These are phyloP conservation scores for Eucidaris tribuloides DNA, from an alignment of 35 echinoderm and acorn worm genomes.

Conservation along the genomic window DNA sequence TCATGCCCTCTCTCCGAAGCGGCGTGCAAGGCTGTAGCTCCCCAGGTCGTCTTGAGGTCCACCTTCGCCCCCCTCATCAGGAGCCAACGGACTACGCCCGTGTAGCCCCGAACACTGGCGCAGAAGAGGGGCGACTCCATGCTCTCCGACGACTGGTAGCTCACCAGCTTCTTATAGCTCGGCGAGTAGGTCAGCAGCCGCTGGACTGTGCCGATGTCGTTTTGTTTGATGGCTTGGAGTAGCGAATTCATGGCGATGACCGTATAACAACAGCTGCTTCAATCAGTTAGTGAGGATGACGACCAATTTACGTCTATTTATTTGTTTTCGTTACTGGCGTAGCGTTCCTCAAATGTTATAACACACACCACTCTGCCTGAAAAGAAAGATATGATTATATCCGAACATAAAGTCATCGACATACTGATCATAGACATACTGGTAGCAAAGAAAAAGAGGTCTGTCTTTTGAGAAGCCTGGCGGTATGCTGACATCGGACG, in stretches of 20 bases:
- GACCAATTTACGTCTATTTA: too few species aligned
- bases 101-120: conserved; percentile 38
- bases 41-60: conserved; percentile 39
- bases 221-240: background rate
- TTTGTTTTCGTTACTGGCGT: too few species aligned
- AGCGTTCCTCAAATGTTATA: too few species aligned
- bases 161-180: conserved; percentile 7
- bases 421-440: too few species aligned
- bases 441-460: too few species aligned
- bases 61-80: conserved; percentile 33
- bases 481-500: too few species aligned
- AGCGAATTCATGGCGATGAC: conserved; percentile 34
- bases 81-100: conserved; percentile 24
- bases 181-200: conserved; percentile 9
- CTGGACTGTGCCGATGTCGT: background rate
- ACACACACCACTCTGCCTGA: too few species aligned
- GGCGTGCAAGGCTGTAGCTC: conserved; percentile 41
- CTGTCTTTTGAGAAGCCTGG: too few species aligned
- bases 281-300: too few species aligned
- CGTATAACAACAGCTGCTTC: too few species aligned
- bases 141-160: conserved; percentile 25
- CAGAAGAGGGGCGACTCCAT: conserved; percentile 45
- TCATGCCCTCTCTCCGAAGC: conserved; percentile 55
- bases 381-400: too few species aligned
- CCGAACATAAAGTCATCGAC: too few species aligned